Evolutionary conservation across 2,113 vertebrate species (phyloP), one percentile per base, ranked within the genome.

Genomic region (Dicerorhinus sumatrensis): DNA sequence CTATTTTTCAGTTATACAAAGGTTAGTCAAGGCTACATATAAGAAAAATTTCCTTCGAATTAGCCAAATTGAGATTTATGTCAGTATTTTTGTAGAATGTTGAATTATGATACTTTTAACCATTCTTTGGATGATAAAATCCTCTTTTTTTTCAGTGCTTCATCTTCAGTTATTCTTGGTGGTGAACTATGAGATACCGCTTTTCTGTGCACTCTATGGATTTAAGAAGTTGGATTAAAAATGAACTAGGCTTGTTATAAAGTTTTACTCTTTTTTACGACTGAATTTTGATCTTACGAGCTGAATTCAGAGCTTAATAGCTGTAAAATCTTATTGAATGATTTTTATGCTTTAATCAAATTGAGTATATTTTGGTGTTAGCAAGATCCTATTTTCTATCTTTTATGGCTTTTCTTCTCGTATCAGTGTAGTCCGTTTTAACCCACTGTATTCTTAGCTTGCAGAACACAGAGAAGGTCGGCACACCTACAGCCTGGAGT

Each of bases 391-490:
- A 0, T 39, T 91, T 94, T 80, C 31, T 72, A 17, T 69, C 5
- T 70, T 79, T 67, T 42, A 27, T 58, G 23, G n/a, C 91, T 81
- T 85, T 72, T 83, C 29, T 46, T 16, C 29, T 56, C 54, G 1
- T 51, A 20, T 89, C 31, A 29, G 36, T 54, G 16, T 63, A 39
- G 29, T 56, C 8, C 62, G 48, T 81, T 70, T 5, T 85, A 94
- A 94, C 31, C 31, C 25, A 1, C 36, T 56, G 18, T 81, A 7
- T 94, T 90, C 62, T 73, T 98, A 99, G 99, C 98, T 99, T 95
- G 94, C 99, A 2, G 99, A 99, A 58, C 99, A 99, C 97, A 98
- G 99, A 92, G 99, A 99, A 77, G 95, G 97, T 13, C 98, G 98
- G 83, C 99, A 94, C 5, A 76, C 94, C 0, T 98, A 98, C 36